Conservation (phyloP, 2,797 vertebrate species). For the Danio aesculapii region DNA sequence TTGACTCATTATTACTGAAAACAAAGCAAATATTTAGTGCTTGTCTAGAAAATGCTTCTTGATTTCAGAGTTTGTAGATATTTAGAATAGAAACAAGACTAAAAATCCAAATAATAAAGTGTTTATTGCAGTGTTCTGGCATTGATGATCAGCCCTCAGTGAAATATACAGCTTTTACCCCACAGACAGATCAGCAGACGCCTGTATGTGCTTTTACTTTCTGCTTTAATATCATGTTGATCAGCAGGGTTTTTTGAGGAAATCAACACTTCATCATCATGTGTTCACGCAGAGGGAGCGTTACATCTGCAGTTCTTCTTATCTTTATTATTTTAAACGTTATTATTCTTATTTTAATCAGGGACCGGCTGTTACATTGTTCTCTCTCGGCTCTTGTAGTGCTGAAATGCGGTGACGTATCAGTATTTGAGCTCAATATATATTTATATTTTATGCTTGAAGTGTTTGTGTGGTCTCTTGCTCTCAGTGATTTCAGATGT, state of each 20-base stretch:
- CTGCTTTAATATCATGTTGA: conserved; percentile 1
- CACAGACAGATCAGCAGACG: background rate
- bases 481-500: background rate
- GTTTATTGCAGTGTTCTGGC: too few species aligned
- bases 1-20: too few species aligned
- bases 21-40: too few species aligned
- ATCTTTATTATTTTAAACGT: background rate
- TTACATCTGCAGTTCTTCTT: background rate
- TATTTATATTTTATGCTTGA: background rate
- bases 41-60: too few species aligned
- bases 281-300: background rate
- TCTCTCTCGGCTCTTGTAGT: background rate
- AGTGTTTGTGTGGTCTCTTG: background rate
- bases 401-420: background rate
- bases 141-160: too few species aligned
- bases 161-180: too few species aligned
- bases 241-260: background rate
- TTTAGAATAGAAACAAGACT: too few species aligned
- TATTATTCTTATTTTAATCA: background rate
- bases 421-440: background rate
- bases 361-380: background rate
- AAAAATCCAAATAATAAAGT: too few species aligned
- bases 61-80: background rate
- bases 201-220: background rate
- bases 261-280: background rate